Evolutionary conservation across 2,888 invertebrate genomes (phyloP).

Genomic region (Lysandra bellargus): DNA sequence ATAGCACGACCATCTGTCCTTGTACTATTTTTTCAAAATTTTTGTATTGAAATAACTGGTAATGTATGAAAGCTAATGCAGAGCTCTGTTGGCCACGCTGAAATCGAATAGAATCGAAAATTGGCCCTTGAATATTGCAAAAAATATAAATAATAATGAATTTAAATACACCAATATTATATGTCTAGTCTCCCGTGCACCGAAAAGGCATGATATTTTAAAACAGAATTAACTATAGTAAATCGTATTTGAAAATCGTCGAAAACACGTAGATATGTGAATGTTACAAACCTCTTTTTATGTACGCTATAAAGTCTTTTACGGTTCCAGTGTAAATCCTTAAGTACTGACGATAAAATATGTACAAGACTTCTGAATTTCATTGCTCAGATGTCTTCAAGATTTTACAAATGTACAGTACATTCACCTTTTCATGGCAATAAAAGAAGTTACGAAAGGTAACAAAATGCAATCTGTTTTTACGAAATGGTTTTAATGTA

Average conservation of each 20-base stretch:
- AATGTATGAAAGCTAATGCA: too few relatives aligned
- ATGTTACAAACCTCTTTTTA: neutral
- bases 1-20: too few relatives aligned
- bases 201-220: too few relatives aligned
- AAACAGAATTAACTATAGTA: neutral
- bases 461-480: neutral
- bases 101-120: too few relatives aligned
- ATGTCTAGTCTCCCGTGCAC: too few relatives aligned
- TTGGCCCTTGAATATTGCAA: too few relatives aligned
- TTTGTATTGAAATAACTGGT: too few relatives aligned
- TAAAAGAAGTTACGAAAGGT: neutral
- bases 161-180: too few relatives aligned
- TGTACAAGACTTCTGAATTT: neutral
- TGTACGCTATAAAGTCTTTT: neutral
- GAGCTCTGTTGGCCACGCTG: too few relatives aligned
- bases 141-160: too few relatives aligned
- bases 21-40: too few relatives aligned
- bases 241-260: neutral
- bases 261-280: neutral
- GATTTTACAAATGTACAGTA: neutral
- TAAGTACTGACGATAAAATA: neutral
- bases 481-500: neutral
- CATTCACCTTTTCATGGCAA: neutral
- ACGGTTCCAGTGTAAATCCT: neutral
- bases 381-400: neutral